Conservation (phyloP, 2,797 vertebrate species). For the Garrulus glandarius region DNA sequence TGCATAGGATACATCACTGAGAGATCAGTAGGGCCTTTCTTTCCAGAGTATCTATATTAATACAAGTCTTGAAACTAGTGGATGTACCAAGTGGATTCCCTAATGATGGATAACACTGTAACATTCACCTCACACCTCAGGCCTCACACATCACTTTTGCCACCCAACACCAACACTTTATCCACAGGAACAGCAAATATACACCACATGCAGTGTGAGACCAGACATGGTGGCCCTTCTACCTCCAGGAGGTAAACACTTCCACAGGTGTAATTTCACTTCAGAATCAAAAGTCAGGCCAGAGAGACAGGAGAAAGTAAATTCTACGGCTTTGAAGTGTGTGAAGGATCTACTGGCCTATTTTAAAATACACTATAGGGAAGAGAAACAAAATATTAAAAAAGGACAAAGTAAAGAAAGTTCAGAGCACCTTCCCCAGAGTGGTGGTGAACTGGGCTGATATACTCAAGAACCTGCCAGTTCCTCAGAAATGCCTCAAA, state of each 20-base stretch:
- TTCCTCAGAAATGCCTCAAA: not conserved
- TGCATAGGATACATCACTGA: not conserved
- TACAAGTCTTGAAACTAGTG: not conserved
- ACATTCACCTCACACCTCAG: rapidly evolving
- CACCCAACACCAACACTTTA: not conserved
- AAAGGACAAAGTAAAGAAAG: not conserved
- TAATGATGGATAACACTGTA: not conserved
- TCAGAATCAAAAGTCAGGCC: not conserved
- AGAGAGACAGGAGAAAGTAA: not conserved
- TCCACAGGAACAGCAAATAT: not conserved
- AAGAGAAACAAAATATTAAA: not conserved
- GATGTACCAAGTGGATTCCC: not conserved
- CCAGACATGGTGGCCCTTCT: not conserved
- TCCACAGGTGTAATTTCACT: not conserved
- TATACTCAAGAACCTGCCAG: not conserved
- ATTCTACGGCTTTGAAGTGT: not conserved
- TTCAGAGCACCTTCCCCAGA: not conserved
- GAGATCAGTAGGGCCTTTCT: not conserved
- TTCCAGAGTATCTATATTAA: not conserved
- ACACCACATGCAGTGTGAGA: rapidly evolving
- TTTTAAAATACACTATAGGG: not conserved
- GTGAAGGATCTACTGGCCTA: not conserved
- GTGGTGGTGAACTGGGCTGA: not conserved
- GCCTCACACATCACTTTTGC: not conserved
- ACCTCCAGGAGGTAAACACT: not conserved